A percentile compares a stretch with the other conserved stretches of the same genome.
phyloP scores from a whole-genome alignment of 2,888 invertebrate genomes.

The Parochlus steinenii region DNA sequence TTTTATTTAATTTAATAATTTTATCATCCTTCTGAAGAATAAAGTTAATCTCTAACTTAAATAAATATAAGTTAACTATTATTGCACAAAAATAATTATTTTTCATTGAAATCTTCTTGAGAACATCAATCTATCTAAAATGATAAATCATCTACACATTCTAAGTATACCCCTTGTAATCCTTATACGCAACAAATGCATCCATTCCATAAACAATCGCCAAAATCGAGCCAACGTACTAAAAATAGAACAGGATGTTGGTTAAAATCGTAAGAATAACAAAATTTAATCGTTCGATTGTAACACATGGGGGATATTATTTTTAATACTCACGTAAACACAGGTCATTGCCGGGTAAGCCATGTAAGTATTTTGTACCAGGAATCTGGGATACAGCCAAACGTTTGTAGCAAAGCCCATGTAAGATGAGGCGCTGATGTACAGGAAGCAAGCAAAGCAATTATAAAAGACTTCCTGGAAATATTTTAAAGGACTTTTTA shows the following conservation, averaged over 20 bases:
- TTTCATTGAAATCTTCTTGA: no score
- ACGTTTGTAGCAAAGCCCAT: slow-evolving; percentile 38
- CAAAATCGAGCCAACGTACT: slow-evolving; percentile 11
- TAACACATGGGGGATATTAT: no score
- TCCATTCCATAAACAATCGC: slow-evolving; percentile 12
- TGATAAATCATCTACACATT: no score
- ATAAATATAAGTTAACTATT: no score
- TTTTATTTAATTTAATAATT: no score
- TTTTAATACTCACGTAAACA: slow-evolving; percentile 7
- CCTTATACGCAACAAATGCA: slow-evolving; percentile 10
- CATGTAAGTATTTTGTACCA: slow-evolving; percentile 18
- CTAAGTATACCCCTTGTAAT: slow-evolving; percentile 10
- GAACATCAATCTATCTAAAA: no score
- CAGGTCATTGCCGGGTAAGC: slow-evolving; percentile 10
- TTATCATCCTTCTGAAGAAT: no score
- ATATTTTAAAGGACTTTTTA: slow-evolving; percentile 14
- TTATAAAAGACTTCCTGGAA: slow-evolving; percentile 70
- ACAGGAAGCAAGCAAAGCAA: slow-evolving; percentile 55
- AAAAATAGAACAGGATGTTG: slow-evolving; percentile 8
- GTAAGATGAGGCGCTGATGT: slow-evolving; percentile 62
- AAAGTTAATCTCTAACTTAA: no score
- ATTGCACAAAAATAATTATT: no score
- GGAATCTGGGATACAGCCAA: slow-evolving; percentile 58
- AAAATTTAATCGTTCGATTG: not conserved
- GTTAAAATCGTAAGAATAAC: not conserved